A percentile compares a stretch with the other conserved stretches of the same genome.
Conservation (phyloP, 2,888 invertebrate species). For the Aromia moschata region DNA sequence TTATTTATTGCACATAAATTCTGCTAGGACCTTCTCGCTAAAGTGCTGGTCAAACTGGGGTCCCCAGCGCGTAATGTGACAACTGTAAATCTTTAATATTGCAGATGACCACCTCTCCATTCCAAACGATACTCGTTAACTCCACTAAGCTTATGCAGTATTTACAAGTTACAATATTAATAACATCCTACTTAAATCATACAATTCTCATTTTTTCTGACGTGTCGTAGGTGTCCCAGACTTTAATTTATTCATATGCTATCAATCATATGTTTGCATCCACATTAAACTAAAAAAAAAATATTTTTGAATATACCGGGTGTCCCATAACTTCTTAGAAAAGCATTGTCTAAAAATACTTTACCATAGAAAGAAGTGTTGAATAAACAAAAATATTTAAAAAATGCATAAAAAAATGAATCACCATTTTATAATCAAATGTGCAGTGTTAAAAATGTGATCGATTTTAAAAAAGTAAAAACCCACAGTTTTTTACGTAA, state of each 20-base stretch:
- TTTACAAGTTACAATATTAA: slow-evolving; percentile 29
- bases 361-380: no score
- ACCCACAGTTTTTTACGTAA: no score
- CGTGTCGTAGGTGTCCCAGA: slow-evolving; percentile 7
- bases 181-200: slow-evolving; percentile 35
- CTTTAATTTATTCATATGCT: not conserved
- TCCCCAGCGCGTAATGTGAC: slow-evolving; percentile 52
- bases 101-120: slow-evolving; percentile 44
- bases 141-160: slow-evolving; percentile 29
- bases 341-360: no score
- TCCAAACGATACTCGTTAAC: slow-evolving; percentile 35
- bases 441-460: no score
- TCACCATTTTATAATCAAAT: no score
- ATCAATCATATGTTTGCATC: slow-evolving; percentile 4
- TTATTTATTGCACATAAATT: slow-evolving; percentile 52
- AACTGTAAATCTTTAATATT: slow-evolving; percentile 53
- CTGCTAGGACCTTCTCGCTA: slow-evolving; percentile 38
- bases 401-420: no score
- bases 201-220: slow-evolving; percentile 18
- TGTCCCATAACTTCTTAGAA: no score
- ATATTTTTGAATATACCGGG: no score
- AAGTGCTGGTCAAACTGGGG: slow-evolving; percentile 42
- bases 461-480: no score
- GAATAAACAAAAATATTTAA: no score
- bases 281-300: not conserved